Evolutionary conservation across 2,888 invertebrate genomes (phyloP), one percentile per base, ranked within the genome.

Genomic region (Malacosoma neustria): DNA sequence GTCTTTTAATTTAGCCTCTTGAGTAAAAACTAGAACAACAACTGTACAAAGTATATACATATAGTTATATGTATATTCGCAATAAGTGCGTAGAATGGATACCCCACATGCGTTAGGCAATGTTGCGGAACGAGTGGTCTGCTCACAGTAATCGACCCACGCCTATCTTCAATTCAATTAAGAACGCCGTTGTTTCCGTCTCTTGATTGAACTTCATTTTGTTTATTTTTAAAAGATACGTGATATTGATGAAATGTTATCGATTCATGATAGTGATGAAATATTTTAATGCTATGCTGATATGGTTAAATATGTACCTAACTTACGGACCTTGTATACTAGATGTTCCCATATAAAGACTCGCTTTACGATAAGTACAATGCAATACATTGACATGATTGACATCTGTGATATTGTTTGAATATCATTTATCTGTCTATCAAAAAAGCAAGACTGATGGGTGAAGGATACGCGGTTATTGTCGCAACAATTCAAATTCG

Each of bases 131-230:
- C 71, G 54, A 48, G 46, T 46, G 48, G 46, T 54, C 46, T 53
- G 47, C 36, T 36, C 37, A 43, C 53, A 48, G 39, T 48, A 46
- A 43, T 49, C 57, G 47, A 48, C 72, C 73, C 67, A 74, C 74
- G 66, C 72, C 66, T 63, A 59, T 55, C 57, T 50, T 49, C 54
- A 47, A 53, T 57, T 64, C 61, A 64, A 73, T 72, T 69, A 66
- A 57, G 51, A 51, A 59, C 53, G 55, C 57, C 47, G 50, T 54
- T 54, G 58, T 67, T 69, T 72, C 72, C 68, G 70, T 61, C 64
- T 60, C 49, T 55, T 53, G 51, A 51, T 22, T 22, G 9, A 22
- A 22, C 22, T 22, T 22, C 9, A 22, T 22, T 22, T 30, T 34
- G 14, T 38, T 14, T 14, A 11, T 4, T 15, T 29, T 14, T 14